Percentiles rank a stretch among this genome's conserved stretches.
These are phyloP conservation scores for Ophraella communa DNA, from an alignment of 2,888 invertebrate species.

Conservation along the genomic window DNA sequence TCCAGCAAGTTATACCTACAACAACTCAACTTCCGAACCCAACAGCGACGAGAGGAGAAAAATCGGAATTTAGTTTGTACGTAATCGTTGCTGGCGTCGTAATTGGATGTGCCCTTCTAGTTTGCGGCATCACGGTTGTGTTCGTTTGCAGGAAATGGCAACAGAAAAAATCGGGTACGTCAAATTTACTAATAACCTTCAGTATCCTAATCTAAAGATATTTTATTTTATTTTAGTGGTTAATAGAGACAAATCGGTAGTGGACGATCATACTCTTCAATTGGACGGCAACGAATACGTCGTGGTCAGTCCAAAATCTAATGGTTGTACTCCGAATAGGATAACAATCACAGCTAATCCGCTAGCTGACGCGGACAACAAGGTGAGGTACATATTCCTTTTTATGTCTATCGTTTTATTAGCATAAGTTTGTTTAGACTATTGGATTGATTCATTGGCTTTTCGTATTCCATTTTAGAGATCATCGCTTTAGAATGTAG, in stretches of 20 bases:
- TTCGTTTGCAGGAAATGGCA: slow-evolving; percentile 62
- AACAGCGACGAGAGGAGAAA: slow-evolving; percentile 35
- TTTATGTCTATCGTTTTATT: slow-evolving; percentile 10
- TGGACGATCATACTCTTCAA: slow-evolving; percentile 58
- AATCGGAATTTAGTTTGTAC: slow-evolving; percentile 56
- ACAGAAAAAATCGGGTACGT: slow-evolving; percentile 57
- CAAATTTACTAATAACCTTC: neutral
- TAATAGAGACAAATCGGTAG: slow-evolving; percentile 50
- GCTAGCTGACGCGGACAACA: slow-evolving; percentile 71
- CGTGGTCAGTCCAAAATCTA: slow-evolving; percentile 54
- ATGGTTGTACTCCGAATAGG: slow-evolving; percentile 56
- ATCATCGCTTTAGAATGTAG: slow-evolving; percentile 2
- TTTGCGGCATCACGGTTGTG: slow-evolving; percentile 56
- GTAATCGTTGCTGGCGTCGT: slow-evolving; percentile 66
- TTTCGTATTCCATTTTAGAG: neutral
- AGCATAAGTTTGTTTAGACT: slow-evolving; percentile 3
- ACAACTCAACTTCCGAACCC: slow-evolving; percentile 31
- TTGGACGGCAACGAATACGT: slow-evolving; percentile 57
- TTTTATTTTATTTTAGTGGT: slow-evolving; percentile 17
- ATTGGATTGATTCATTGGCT: neutral
- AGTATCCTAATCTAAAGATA: neutral
- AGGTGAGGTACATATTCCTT: slow-evolving; percentile 64
- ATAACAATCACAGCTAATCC: slow-evolving; percentile 81
- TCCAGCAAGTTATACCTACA: slow-evolving; percentile 7
- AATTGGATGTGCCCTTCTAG: slow-evolving; percentile 58